phyloP scores from a whole-genome alignment of 2,888 invertebrate species.

The Nomada ferruginata region DNA sequence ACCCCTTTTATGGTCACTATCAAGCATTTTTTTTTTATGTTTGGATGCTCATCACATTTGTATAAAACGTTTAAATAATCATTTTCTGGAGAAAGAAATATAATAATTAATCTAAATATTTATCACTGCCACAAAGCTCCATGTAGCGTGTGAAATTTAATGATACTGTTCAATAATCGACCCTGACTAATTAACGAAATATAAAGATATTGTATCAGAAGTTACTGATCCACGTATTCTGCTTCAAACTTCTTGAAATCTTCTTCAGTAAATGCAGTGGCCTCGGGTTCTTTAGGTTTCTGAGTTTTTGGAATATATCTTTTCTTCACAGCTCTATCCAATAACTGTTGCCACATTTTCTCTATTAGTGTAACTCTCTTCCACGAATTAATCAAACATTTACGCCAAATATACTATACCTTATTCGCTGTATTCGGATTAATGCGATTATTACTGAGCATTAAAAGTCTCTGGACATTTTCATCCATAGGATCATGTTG shows the following conservation, averaged over 20 bases:
- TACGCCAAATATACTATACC: constrained; percentile 77
- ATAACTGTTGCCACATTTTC: constrained; percentile 84
- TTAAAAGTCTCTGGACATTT: constrained; percentile 85
- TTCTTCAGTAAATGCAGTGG: constrained; percentile 89
- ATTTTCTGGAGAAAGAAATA: not conserved
- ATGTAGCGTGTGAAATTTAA: not conserved
- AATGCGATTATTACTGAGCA: constrained; percentile 84
- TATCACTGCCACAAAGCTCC: not conserved
- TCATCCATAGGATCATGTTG: constrained; percentile 82
- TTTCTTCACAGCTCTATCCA: constrained; percentile 85
- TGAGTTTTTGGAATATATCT: constrained; percentile 84
- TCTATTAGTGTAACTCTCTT: not conserved
- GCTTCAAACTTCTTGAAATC: constrained; percentile 89
- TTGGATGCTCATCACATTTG: not conserved
- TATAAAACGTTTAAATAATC: constrained; percentile 2
- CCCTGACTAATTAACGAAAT: not conserved
- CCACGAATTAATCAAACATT: not conserved
- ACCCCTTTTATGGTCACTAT: constrained; percentile 86
- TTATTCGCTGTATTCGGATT: constrained; percentile 84
- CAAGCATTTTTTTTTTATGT: constrained; percentile 71
- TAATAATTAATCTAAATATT: constrained; percentile 1
- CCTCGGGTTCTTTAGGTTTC: constrained; percentile 85
- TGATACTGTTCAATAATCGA: not conserved
- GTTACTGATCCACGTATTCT: constrained; percentile 84
- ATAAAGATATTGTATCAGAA: not conserved